Conservation (phyloP, 2,113 vertebrate genomes). For the Limanda limanda region DNA sequence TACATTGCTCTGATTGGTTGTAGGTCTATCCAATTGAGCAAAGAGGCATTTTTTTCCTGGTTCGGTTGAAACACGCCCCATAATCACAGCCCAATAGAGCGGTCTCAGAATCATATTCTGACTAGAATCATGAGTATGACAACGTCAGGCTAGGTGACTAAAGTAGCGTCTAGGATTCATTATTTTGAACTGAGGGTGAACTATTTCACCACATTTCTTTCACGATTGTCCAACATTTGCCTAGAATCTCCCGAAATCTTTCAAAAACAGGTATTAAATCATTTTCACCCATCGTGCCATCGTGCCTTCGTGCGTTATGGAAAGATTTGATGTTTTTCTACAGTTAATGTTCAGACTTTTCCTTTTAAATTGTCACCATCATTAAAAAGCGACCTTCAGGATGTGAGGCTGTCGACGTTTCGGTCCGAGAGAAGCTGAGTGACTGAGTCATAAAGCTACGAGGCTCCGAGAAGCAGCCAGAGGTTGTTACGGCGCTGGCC, state of each 20-base stretch:
- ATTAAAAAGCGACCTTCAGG: background rate
- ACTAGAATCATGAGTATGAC: no score
- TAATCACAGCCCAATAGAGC: no score
- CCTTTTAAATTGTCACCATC: background rate
- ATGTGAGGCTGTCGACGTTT: background rate
- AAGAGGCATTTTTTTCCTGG: no score
- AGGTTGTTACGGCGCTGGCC: constrained; percentile 55
- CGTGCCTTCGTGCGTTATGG: background rate
- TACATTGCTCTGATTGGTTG: no score
- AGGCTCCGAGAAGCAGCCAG: constrained; percentile 18
- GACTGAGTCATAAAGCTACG: constrained; percentile 16
- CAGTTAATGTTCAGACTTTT: background rate
- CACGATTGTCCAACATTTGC: background rate
- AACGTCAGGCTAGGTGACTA: no score
- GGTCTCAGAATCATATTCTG: no score
- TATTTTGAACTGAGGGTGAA: background rate
- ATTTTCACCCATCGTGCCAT: background rate
- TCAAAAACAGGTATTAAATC: background rate
- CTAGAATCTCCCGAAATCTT: background rate
- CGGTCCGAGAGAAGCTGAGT: constrained; percentile 13
- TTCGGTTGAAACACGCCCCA: no score
- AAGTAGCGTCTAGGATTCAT: background rate
- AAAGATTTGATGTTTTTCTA: background rate
- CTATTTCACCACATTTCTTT: no score
- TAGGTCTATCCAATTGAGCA: no score